Percentiles rank a stretch among this genome's conserved stretches.
Conservation (phyloP, 2,113 vertebrate species). For the Gulo gulo region DNA sequence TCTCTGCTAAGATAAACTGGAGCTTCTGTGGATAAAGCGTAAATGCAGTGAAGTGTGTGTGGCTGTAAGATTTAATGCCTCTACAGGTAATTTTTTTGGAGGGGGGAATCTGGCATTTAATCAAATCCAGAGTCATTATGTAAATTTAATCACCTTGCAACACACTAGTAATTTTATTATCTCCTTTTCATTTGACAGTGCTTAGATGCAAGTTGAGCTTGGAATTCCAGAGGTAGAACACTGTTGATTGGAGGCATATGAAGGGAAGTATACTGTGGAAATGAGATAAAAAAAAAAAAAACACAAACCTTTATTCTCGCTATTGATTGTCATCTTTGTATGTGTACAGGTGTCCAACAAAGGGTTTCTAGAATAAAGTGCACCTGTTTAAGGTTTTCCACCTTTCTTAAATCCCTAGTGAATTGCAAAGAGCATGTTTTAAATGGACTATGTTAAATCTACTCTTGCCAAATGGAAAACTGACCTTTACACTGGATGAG, state of each 20-base stretch:
- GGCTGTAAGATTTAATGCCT: constrained; percentile 56
- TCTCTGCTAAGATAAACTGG: constrained; percentile 48
- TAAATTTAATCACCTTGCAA: constrained; percentile 76
- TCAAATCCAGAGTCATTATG: constrained; percentile 71
- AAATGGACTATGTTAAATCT: not conserved
- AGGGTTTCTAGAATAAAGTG: constrained; percentile 25
- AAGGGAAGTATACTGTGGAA: constrained; percentile 47
- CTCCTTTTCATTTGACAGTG: constrained; percentile 63
- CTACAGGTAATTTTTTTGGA: constrained; percentile 38
- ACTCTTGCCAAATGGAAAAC: constrained; percentile 1
- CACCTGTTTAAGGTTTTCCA: not conserved
- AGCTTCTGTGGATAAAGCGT: constrained; percentile 47
- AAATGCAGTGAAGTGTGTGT: constrained; percentile 51
- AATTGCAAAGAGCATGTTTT: not conserved
- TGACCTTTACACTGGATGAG: not conserved
- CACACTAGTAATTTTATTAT: constrained; percentile 71
- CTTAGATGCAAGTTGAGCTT: constrained; percentile 65
- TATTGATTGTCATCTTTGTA: constrained; percentile 2
- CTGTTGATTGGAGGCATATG: constrained; percentile 34
- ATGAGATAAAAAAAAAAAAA: constrained; percentile 24
- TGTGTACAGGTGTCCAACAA: not conserved
- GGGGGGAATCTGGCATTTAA: constrained; percentile 58
- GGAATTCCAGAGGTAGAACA: constrained; percentile 52
- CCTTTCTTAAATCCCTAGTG: not conserved
- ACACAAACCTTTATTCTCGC: constrained; percentile 25